Evolutionary conservation across 2,113 vertebrate genomes (phyloP).

Genomic region (Ailurus styani): DNA sequence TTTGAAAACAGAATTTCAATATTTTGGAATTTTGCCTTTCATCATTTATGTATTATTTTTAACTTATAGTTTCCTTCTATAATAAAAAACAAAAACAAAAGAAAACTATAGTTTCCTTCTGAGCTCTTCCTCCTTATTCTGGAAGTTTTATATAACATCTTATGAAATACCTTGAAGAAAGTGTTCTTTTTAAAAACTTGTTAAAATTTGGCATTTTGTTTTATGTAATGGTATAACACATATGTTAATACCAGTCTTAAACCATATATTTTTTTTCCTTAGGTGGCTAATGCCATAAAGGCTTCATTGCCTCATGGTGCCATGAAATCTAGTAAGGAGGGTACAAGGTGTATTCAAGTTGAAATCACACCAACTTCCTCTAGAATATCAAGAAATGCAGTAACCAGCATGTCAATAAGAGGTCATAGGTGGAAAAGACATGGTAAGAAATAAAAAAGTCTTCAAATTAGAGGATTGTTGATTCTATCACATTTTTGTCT

Average conservation of each 20-base stretch:
- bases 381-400: slow-evolving; percentile 97
- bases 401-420: slow-evolving; percentile 97
- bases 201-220: slow-evolving; percentile 22
- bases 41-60: no score
- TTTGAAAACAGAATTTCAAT: slow-evolving; percentile 25
- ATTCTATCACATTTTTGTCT: not conserved
- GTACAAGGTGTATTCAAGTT: slow-evolving; percentile 94
- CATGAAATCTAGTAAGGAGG: slow-evolving; percentile 94
- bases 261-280: slow-evolving; percentile 46
- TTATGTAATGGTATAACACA: slow-evolving; percentile 23
- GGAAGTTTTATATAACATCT: not conserved
- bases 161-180: slow-evolving; percentile 10
- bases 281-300: slow-evolving; percentile 98
- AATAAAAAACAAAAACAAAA: no score
- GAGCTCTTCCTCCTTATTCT: not conserved
- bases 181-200: not conserved
- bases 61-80: no score
- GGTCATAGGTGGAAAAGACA: slow-evolving; percentile 99
- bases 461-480: not conserved
- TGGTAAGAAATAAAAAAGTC: slow-evolving; percentile 84
- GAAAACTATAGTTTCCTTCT: not conserved
- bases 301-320: slow-evolving; percentile 91
- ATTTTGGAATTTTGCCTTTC: not conserved
- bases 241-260: slow-evolving; percentile 42
- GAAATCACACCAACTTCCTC: slow-evolving; percentile 97